Evolutionary conservation across 2,797 vertebrate species (phyloP).

Genomic region (Sphaeramia orbicularis): DNA sequence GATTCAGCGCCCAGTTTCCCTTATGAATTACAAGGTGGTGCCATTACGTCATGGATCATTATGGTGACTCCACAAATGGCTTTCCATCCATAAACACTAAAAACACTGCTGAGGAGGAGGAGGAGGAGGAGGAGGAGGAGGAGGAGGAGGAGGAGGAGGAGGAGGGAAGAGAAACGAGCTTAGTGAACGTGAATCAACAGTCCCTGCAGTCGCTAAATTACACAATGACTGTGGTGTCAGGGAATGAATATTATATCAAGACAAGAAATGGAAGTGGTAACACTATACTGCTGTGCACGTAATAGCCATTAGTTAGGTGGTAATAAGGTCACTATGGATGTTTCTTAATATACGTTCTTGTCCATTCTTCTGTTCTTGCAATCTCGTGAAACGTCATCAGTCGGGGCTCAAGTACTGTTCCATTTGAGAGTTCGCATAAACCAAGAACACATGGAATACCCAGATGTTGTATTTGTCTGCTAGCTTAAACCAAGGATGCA

Average conservation of each 20-base stretch:
- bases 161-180: conserved; percentile 57
- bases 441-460: no score
- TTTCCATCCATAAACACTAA: conserved; percentile 70
- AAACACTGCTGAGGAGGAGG: conserved; percentile 32
- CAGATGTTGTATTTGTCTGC: no score
- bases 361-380: no score
- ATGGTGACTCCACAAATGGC: conserved; percentile 63
- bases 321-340: no score
- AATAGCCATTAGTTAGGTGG: no score
- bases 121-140: conserved; percentile 22
- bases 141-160: no score
- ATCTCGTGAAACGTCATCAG: no score
- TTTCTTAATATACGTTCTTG: no score
- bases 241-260: conserved; percentile 15
- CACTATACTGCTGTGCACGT: no score
- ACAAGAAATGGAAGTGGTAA: background rate
- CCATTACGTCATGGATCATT: conserved; percentile 68
- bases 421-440: no score
- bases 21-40: conserved; percentile 51
- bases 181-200: conserved; percentile 48
- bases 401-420: no score
- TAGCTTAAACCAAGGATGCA: no score
- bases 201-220: conserved; percentile 14
- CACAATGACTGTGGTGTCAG: conserved; percentile 9
- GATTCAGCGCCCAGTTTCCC: conserved; percentile 1